Base-by-base conservation (phyloP, 2,888 invertebrate genomes). In the Physocephala rufipes region DNA sequence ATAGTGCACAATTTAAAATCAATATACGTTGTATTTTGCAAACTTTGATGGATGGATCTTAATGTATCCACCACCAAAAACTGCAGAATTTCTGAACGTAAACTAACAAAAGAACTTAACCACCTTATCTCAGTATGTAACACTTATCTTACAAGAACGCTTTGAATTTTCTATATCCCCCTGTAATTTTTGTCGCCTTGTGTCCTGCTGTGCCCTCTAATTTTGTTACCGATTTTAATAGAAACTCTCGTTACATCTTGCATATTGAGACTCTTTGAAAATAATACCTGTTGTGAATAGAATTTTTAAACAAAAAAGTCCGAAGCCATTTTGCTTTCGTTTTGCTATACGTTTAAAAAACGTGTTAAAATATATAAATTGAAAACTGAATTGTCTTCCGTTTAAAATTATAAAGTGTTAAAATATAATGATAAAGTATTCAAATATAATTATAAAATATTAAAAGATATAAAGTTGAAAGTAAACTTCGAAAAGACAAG, bases 151-250 rank as follows among this genome's bases (percentile, higher is more conserved):
- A 9, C 24, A 61, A 26, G 28, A 61, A 61, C 13, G n/a, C n/a
- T 16, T 26, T 19, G 26, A 61, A 36, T n/a, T 61, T 61, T 61
- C 28, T 19, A 61, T 61, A 28, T n/a, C n/a, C n/a, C n/a, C n/a
- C n/a, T n/a, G n/a, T n/a, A n/a, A n/a, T n/a, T n/a, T 24, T 19
- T 47, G 45, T 0, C 43, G 64, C 19, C 12, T 43, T 64, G 21
- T 64, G 21, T n/a, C 64, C 64, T n/a, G n/a, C n/a, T n/a, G n/a
- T n/a, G n/a, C n/a, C 64, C 64, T 64, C 61, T 28, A 16, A 47
- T 64, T 15, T 26, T 36, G 45, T 64, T 64, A 16, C 43, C 45
- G 2, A 64, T 64, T 64, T 21, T 64, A 24, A 47, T 64, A 2
- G 64, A 15, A 45, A 47, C 16, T 36, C 21, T 47, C 45, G 45